These are phyloP conservation scores for Gavia stellata DNA, from an alignment of 2,113 vertebrate species.

Conservation along the genomic window DNA sequence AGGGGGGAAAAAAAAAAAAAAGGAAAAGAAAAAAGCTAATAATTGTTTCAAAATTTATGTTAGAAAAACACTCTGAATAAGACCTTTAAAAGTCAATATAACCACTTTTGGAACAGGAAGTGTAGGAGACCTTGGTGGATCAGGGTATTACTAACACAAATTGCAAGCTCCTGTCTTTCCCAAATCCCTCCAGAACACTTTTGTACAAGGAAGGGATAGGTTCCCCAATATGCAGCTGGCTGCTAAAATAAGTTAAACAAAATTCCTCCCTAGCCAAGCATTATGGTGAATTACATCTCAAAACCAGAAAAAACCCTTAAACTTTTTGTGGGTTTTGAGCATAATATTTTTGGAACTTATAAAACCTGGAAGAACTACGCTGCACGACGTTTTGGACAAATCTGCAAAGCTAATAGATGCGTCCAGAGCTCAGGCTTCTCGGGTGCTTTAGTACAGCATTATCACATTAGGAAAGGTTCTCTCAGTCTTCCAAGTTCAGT, in stretches of 20 bases:
- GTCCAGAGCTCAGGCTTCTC: not conserved
- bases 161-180: not conserved
- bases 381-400: not conserved
- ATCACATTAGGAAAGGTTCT: not conserved
- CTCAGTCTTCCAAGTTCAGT: not conserved
- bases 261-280: not conserved
- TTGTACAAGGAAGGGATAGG: not conserved
- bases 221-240: not conserved
- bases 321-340: not conserved
- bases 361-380: not conserved
- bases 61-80: not conserved
- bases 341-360: not conserved
- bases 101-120: not conserved
- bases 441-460: not conserved
- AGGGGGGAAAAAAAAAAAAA: not conserved
- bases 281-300: not conserved
- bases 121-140: not conserved
- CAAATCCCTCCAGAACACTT: not conserved
- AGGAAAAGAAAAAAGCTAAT: not conserved
- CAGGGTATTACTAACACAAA: not conserved
- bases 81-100: not conserved
- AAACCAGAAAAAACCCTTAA: not conserved
- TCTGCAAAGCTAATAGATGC: not conserved
- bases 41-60: not conserved
- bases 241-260: not conserved